Conservation (phyloP, 2,888 invertebrate genomes). For the Leptinotarsa rubiginosa region DNA sequence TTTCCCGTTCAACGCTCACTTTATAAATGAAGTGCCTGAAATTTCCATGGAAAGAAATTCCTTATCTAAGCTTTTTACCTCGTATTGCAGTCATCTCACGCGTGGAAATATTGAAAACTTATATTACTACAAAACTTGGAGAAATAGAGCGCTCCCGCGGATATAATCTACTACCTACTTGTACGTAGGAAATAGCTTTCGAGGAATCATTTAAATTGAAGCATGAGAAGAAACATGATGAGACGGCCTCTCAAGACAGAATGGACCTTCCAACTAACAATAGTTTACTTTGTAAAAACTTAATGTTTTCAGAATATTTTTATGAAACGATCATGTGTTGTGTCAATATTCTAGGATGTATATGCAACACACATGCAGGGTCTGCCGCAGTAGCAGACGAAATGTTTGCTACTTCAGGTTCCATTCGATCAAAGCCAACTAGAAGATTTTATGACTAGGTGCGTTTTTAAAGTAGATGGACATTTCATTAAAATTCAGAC, state of each 20-base stretch:
- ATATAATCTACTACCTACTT: constrained; percentile 5
- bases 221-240: neutral
- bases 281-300: no score
- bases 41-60: neutral
- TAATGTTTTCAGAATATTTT: no score
- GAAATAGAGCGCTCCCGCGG: neutral
- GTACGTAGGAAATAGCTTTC: neutral
- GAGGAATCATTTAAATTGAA: neutral
- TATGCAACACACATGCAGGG: no score
- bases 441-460: no score
- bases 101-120: constrained; percentile 3
- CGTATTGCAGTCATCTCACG: neutral
- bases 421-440: no score
- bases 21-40: neutral
- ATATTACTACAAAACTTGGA: neutral
- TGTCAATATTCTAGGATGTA: no score
- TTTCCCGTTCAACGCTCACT: neutral
- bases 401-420: no score
- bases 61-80: neutral
- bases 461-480: no score
- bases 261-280: neutral
- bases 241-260: neutral
- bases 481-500: no score
- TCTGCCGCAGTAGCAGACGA: no score
- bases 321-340: no score